Conservation (phyloP, 2,888 invertebrate genomes). For the Nymphalis urticae region DNA sequence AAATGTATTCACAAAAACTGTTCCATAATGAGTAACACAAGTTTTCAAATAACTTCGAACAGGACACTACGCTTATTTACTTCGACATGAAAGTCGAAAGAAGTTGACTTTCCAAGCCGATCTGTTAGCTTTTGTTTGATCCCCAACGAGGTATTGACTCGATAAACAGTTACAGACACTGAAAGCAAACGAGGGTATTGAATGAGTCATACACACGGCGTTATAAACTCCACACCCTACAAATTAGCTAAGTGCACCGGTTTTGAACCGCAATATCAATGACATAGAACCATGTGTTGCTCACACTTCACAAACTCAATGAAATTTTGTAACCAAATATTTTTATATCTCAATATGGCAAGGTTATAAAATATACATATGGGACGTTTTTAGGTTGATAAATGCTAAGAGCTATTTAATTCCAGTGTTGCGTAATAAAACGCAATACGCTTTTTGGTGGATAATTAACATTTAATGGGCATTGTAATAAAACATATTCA, state of each 20-base stretch:
- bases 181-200: slow-evolving; percentile 11
- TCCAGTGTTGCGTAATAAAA: slow-evolving; percentile 20
- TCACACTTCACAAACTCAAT: slow-evolving; percentile 1
- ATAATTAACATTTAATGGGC: slow-evolving; percentile 32
- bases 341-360: slow-evolving; percentile 8
- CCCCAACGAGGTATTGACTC: slow-evolving; percentile 13
- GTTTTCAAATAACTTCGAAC: background rate
- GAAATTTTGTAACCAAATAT: background rate
- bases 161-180: slow-evolving; percentile 22
- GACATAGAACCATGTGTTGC: slow-evolving; percentile 2
- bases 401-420: slow-evolving; percentile 17
- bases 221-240: slow-evolving; percentile 47
- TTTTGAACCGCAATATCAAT: slow-evolving; percentile 26
- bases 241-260: slow-evolving; percentile 61
- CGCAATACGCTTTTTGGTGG: slow-evolving; percentile 26
- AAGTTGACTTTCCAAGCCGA: slow-evolving; percentile 17
- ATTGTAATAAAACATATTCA: slow-evolving; percentile 27
- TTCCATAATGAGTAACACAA: background rate
- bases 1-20: background rate
- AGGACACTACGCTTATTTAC: background rate
- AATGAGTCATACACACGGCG: slow-evolving; percentile 25
- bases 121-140: slow-evolving; percentile 19
- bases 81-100: slow-evolving; percentile 5
- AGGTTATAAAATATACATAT: background rate
- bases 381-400: slow-evolving; percentile 7